phyloP scores from a whole-genome alignment of 2,888 invertebrate genomes.

The Heteromurus nitidus region DNA sequence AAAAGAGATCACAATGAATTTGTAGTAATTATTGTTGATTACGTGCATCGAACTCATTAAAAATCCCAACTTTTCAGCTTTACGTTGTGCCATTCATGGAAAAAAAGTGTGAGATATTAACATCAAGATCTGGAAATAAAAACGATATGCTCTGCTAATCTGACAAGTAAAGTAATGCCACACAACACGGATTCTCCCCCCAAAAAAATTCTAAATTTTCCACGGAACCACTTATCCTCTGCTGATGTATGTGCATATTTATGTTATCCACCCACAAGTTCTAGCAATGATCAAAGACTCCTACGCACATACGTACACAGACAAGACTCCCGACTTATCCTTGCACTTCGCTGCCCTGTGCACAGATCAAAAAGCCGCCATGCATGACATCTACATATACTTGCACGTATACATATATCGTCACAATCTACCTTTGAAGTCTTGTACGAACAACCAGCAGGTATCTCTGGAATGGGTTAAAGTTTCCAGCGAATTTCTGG shows the following conservation, averaged over 20 bases:
- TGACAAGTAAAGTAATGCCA: conserved; percentile 23
- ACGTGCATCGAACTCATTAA: conserved; percentile 58
- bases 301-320: neutral
- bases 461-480: too few relatives aligned
- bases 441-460: too few relatives aligned
- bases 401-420: too few relatives aligned
- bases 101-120: conserved; percentile 11
- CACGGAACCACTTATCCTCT: conserved; percentile 31
- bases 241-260: conserved; percentile 1
- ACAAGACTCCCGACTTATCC: neutral
- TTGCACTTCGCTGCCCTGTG: too few relatives aligned
- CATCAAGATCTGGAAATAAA: neutral
- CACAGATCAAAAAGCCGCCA: conserved; percentile 8
- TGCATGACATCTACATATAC: neutral
- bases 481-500: too few relatives aligned
- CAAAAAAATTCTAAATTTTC: conserved; percentile 33
- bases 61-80: conserved; percentile 21
- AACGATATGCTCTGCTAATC: conserved; percentile 47
- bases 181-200: conserved; percentile 59
- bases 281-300: neutral
- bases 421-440: too few relatives aligned
- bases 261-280: neutral
- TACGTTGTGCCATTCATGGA: conserved; percentile 52
- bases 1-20: conserved; percentile 38
- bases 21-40: conserved; percentile 53